These are phyloP conservation scores for Sphenodon punctatus DNA, from an alignment of 2,797 vertebrate species.

Conservation along the genomic window DNA sequence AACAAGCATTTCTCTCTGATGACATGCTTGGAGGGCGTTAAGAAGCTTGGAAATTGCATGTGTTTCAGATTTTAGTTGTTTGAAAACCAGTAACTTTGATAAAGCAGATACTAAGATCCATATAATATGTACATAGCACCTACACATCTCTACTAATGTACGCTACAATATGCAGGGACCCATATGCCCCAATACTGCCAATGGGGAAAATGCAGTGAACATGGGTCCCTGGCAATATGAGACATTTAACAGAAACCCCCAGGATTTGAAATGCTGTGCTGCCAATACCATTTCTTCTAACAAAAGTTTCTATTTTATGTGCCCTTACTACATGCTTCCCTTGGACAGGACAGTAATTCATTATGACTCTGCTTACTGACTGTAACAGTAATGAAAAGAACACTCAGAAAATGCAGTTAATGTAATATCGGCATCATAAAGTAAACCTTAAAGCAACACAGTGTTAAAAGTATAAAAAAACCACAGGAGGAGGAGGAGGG, in stretches of 20 bases:
- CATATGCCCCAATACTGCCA: conserved; percentile 7
- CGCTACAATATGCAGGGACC: background rate
- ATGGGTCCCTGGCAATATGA: too few species aligned
- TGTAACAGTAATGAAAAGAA: background rate
- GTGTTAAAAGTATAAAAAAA: background rate
- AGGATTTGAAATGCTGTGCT: background rate
- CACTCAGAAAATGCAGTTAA: background rate
- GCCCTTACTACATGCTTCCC: background rate
- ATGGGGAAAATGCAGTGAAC: too few species aligned
- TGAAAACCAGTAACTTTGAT: too few species aligned
- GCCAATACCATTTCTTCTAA: background rate
- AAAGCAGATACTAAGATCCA: too few species aligned
- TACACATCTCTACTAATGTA: too few species aligned
- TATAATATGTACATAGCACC: too few species aligned
- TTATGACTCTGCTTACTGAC: background rate
- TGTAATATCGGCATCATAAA: background rate
- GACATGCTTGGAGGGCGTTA: too few species aligned
- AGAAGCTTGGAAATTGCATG: too few species aligned
- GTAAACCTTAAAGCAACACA: background rate
- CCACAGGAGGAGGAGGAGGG: background rate
- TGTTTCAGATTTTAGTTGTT: too few species aligned
- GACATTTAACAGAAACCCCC: background rate
- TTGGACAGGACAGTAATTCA: background rate
- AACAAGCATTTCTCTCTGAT: too few species aligned
- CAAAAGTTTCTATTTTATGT: conserved; percentile 12